A percentile compares a stretch with the other conserved stretches of the same genome.
These are phyloP conservation scores for Phylloscopus trochilus DNA, from an alignment of 2,113 vertebrate species.

Conservation along the genomic window DNA sequence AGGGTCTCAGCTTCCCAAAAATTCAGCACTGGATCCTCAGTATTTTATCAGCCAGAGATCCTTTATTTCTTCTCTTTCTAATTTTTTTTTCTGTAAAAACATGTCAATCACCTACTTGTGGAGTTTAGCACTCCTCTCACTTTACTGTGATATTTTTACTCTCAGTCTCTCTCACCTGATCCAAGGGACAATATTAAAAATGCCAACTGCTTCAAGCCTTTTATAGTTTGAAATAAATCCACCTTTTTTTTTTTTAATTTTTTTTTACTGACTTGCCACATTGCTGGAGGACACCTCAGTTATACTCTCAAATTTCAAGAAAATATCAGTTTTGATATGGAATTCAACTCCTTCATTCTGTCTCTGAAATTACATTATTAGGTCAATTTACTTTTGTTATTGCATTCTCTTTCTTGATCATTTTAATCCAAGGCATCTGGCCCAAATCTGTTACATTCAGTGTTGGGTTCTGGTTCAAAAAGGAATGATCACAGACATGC, in stretches of 20 bases:
- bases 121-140: neutral
- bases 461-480: neutral
- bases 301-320: neutral
- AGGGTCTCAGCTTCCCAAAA: neutral
- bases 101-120: neutral
- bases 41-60: neutral
- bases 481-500: neutral
- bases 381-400: conserved; percentile 6
- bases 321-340: neutral
- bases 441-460: neutral
- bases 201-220: neutral
- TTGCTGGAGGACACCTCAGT: neutral
- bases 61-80: neutral
- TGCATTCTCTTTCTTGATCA: neutral
- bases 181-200: neutral
- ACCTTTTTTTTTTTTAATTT: neutral
- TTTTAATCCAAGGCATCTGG: conserved; percentile 7
- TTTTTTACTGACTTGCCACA: neutral
- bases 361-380: neutral
- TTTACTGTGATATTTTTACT: neutral
- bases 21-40: neutral
- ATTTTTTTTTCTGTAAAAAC: neutral
- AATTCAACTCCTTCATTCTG: neutral
- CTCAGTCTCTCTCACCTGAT: neutral
- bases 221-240: conserved; percentile 18